Percentiles rank a stretch among this genome's conserved stretches.
These are phyloP conservation scores for Mongoloraphidia duomilia DNA, from an alignment of 2,888 invertebrate species.

Conservation along the genomic window DNA sequence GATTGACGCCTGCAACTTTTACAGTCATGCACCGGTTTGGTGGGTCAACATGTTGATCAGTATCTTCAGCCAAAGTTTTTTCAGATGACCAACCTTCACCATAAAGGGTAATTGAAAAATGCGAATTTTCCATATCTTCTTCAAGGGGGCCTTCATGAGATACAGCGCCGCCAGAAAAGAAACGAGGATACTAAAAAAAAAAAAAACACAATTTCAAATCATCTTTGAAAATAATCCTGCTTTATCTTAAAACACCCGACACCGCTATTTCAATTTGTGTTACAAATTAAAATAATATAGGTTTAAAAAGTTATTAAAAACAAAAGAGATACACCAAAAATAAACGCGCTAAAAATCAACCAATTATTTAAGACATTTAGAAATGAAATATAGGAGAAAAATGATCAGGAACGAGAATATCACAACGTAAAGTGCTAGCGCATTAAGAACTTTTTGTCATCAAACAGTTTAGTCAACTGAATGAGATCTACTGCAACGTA, in stretches of 20 bases:
- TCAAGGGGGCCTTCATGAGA: slow-evolving; percentile 51
- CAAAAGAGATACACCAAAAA: too few relatives aligned
- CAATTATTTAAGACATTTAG: too few relatives aligned
- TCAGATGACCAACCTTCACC: slow-evolving; percentile 64
- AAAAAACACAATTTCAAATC: not conserved
- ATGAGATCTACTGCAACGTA: too few relatives aligned
- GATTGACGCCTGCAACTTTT: slow-evolving; percentile 51
- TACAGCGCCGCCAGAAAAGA: slow-evolving; percentile 59
- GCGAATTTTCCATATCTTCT: slow-evolving; percentile 40
- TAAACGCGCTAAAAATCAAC: too few relatives aligned
- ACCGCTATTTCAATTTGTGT: not conserved
- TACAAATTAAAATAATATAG: slow-evolving; percentile 1
- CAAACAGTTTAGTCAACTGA: too few relatives aligned
- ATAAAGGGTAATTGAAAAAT: slow-evolving; percentile 53
- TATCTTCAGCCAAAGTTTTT: slow-evolving; percentile 38
- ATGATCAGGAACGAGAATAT: too few relatives aligned
- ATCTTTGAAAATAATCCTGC: not conserved
- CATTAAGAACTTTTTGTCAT: too few relatives aligned
- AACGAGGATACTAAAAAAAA: slow-evolving; percentile 17
- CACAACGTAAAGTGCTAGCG: too few relatives aligned
- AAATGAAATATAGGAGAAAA: too few relatives aligned
- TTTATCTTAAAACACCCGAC: not conserved
- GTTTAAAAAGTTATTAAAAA: too few relatives aligned
- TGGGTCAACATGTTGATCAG: slow-evolving; percentile 37
- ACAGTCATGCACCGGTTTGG: slow-evolving; percentile 51